Conservation (phyloP, 1,140 invertebrate species). For the Pseudomyrmex gracilis region DNA sequence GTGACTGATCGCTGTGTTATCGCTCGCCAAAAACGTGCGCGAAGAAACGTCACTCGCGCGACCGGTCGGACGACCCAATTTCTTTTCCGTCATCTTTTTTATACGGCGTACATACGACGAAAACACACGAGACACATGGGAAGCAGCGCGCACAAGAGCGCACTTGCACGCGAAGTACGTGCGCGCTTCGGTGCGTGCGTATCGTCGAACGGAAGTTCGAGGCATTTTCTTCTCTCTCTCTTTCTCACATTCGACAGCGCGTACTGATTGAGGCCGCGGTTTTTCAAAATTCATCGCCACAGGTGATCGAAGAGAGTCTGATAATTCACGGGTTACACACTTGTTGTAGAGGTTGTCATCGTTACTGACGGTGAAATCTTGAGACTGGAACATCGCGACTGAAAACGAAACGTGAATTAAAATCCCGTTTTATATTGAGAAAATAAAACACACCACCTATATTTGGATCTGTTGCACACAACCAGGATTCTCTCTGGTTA, state of each 20-base stretch:
- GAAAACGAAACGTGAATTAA: too few relatives aligned
- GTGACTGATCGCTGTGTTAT: background rate
- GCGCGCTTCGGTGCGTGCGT: background rate
- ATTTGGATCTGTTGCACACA: too few relatives aligned
- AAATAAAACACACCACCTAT: too few relatives aligned
- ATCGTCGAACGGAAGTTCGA: slow-evolving; percentile 37
- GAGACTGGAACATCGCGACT: too few relatives aligned
- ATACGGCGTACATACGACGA: background rate
- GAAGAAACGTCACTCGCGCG: slow-evolving; percentile 5
- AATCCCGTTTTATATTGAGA: too few relatives aligned
- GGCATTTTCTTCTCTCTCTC: background rate
- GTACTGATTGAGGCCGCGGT: background rate
- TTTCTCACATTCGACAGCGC: background rate
- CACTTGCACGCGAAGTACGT: background rate
- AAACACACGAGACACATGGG: slow-evolving; percentile 43
- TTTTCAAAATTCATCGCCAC: too few relatives aligned
- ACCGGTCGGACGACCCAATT: slow-evolving; percentile 59
- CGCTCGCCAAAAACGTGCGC: slow-evolving; percentile 6
- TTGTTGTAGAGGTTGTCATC: too few relatives aligned
- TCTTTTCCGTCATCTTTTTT: slow-evolving; percentile 34
- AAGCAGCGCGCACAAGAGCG: background rate
- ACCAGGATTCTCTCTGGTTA: too few relatives aligned
- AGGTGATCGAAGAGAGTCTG: too few relatives aligned
- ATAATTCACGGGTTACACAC: too few relatives aligned
- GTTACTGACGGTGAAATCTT: too few relatives aligned